These are phyloP conservation scores for Drosophila lini DNA, from an alignment of 1,140 invertebrate genomes.

Conservation along the genomic window DNA sequence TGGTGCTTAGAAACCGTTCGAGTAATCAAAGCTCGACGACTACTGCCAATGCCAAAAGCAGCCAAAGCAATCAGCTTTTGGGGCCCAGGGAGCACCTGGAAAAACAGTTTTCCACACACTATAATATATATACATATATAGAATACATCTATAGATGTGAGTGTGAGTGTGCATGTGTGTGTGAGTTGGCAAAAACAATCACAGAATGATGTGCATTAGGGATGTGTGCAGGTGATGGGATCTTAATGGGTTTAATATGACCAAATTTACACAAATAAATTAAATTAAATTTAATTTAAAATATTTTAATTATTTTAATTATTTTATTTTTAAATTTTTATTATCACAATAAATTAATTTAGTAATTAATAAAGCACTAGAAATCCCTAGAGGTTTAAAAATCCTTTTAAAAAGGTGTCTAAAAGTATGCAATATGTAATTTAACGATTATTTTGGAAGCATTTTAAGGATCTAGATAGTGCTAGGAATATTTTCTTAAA, in stretches of 20 bases:
- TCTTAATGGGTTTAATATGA: not conserved
- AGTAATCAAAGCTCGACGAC: conserved; percentile 77
- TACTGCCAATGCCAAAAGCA: conserved; percentile 55
- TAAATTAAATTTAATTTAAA: not conserved
- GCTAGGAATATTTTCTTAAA: too few relatives aligned
- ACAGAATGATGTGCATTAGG: conserved; percentile 9
- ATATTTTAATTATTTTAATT: not conserved
- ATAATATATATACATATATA: not conserved
- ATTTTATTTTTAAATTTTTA: too few relatives aligned
- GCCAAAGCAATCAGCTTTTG: conserved; percentile 50
- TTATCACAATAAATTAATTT: not conserved
- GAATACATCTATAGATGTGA: not conserved
- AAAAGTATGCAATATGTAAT: not conserved
- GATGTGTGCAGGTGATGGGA: conserved; percentile 2
- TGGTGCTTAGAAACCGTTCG: conserved; percentile 75
- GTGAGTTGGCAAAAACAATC: conserved; percentile 63
- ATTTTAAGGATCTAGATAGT: too few relatives aligned
- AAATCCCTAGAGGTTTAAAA: not conserved
- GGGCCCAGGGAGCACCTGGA: conserved; percentile 60
- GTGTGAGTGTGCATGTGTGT: conserved; percentile 13
- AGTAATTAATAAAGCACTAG: not conserved
- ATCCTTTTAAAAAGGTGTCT: not conserved
- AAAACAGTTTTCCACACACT: conserved; percentile 47
- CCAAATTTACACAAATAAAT: not conserved
- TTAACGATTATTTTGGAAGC: too few relatives aligned